A percentile compares a stretch with the other conserved stretches of the same genome.
Evolutionary conservation across 2,113 vertebrate genomes (phyloP).

Genomic region (Prunella fulvescens): DNA sequence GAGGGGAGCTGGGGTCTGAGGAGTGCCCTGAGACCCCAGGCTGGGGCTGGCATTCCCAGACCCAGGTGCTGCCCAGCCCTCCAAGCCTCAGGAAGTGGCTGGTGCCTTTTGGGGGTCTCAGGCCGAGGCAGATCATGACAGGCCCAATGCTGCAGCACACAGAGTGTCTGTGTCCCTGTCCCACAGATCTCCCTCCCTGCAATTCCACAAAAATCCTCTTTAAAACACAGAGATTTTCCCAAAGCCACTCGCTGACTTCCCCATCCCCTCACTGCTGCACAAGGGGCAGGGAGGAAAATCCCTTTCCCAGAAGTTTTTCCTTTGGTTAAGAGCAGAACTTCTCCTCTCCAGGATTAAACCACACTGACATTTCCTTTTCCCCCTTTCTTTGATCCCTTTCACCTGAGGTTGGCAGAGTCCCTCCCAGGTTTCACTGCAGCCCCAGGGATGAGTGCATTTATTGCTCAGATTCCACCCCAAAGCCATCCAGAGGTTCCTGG

Average conservation of each 20-base stretch:
- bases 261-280: neutral
- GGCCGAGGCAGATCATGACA: accelerated
- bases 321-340: neutral
- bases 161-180: neutral
- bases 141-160: neutral
- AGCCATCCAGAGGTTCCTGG: neutral
- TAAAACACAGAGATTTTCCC: neutral
- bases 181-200: neutral
- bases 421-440: neutral
- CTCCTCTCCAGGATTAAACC: neutral
- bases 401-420: neutral
- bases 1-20: neutral
- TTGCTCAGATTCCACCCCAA: slow-evolving; percentile 16
- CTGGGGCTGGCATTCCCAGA: neutral
- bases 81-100: neutral
- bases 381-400: neutral
- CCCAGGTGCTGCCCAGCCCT: neutral
- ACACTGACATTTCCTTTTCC: neutral
- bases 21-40: neutral
- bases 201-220: neutral
- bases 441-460: neutral
- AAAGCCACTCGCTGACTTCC: neutral
- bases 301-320: neutral
- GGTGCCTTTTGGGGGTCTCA: neutral
- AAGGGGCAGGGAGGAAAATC: neutral